Evolutionary conservation across 2,888 invertebrate genomes (phyloP).

Genomic region (Drosophila imparisetae): DNA sequence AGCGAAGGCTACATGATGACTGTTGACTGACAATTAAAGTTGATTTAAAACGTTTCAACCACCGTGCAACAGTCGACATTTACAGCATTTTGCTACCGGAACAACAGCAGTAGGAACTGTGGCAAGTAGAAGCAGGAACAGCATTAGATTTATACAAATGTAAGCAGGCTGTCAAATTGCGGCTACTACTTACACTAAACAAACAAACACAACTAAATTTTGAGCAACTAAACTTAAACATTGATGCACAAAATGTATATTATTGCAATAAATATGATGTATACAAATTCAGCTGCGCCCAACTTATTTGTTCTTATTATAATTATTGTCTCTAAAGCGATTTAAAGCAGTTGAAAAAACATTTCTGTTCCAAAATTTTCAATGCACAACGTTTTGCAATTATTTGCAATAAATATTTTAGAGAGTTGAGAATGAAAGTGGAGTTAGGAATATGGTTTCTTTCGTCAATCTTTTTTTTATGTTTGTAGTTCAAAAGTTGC

Average conservation of each 20-base stretch:
- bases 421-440: neutral
- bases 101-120: neutral
- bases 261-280: neutral
- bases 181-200: slow-evolving; percentile 3
- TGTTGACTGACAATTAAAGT: slow-evolving; percentile 46
- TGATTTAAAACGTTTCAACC: slow-evolving; percentile 49
- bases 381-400: neutral
- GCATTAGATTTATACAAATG: slow-evolving; percentile 32
- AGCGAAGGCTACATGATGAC: slow-evolving; percentile 51
- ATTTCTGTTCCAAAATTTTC: neutral
- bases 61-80: slow-evolving; percentile 32
- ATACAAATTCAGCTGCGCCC: neutral
- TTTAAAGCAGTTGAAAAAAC: neutral
- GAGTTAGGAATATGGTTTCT: neutral
- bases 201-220: neutral
- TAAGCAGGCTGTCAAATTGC: slow-evolving; percentile 36
- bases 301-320: too few species aligned
- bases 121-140: slow-evolving; percentile 13
- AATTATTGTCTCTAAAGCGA: neutral
- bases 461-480: neutral
- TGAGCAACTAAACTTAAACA: neutral
- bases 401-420: neutral
- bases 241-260: neutral
- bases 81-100: neutral
- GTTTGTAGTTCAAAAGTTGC: neutral